Evolutionary conservation across 92 coral and sea anemone genomes (phyloP).

Genomic region (Heteractis magnifica): DNA sequence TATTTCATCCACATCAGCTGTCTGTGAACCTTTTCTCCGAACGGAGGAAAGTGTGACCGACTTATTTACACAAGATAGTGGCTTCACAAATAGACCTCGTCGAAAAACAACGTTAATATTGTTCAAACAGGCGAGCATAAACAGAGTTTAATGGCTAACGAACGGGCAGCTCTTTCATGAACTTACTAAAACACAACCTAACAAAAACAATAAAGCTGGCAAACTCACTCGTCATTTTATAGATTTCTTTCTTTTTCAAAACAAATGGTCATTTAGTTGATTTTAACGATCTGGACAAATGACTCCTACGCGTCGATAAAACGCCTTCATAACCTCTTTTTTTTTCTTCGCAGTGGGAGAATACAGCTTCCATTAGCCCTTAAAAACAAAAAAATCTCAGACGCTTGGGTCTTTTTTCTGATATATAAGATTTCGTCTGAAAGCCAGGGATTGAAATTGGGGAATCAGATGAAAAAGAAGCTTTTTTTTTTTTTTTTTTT

Average conservation of each 20-base stretch:
- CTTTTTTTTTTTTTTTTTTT: no score
- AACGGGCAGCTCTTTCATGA: neutral
- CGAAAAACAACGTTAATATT: neutral
- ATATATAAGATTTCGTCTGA: no score
- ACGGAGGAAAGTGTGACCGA: neutral
- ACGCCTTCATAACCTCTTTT: neutral
- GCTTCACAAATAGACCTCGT: neutral
- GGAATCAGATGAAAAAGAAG: no score
- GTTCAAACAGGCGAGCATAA: neutral
- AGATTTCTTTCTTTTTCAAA: neutral
- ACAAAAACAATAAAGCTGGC: neutral
- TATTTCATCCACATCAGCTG: conserved; percentile 9
- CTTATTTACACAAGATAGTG: conserved; percentile 13
- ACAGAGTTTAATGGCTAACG: neutral
- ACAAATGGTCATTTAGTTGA: neutral
- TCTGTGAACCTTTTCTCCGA: neutral
- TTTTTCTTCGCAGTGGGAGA: neutral
- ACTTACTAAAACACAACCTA: neutral
- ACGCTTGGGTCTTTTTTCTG: no score
- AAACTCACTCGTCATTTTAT: neutral
- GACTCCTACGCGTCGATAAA: conserved; percentile 1
- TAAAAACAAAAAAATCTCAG: no score
- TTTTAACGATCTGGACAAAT: neutral
- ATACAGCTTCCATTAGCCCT: no score
- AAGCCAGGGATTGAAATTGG: no score